Evolutionary conservation across 2,888 invertebrate genomes (phyloP), one percentile per base, ranked within the genome.

Genomic region (Ophion obscuratus): DNA sequence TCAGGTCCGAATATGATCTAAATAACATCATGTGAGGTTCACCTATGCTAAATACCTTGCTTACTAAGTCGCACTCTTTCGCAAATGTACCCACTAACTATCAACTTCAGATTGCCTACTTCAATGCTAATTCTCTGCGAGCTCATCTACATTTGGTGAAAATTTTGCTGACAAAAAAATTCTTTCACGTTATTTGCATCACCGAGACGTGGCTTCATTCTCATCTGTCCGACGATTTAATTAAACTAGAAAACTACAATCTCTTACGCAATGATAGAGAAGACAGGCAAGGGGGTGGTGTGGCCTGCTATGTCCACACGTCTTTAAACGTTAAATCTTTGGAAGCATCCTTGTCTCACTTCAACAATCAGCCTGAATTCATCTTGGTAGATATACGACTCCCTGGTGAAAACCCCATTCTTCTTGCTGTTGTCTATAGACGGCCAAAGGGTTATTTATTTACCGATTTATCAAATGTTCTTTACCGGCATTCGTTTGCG

Each of bases 291-390:
- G 81, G 78, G 62, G 85, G 10, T 71, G 83, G 2, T 0, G 83
- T 85, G 0, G 83, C 79, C 0, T 79, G 83, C 9, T 82, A 64
- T 47, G 73, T 85, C 9, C 85, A 83, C 5, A 47, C 44, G 1
- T 80, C 85, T 11, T 27, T 85, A 1, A 83, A 68, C 7, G 79
- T n/a, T 0, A 71, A 61, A 1, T 47, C 81, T 1, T 24, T 84
- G 0, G 70, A 24, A 1, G 24, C 24, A 24, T 24, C 36, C 0
- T 1, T 59, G 0, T 71, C 73, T 4, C 57, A 24, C 11, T 10
- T 10, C 14, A 27, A 14, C 10, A 62, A 62, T 6, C 4, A 11
- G 2, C 62, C 62, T 27, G 24, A 62, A 27, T 62, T 62, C 2
- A 27, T 62, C 1, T 14, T 62, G 11, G 2, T 62, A 2, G 27